Percentiles rank a stretch among this genome's conserved stretches.
phyloP scores from a whole-genome alignment of 2,113 vertebrate genomes.

The Scatophagus argus region DNA sequence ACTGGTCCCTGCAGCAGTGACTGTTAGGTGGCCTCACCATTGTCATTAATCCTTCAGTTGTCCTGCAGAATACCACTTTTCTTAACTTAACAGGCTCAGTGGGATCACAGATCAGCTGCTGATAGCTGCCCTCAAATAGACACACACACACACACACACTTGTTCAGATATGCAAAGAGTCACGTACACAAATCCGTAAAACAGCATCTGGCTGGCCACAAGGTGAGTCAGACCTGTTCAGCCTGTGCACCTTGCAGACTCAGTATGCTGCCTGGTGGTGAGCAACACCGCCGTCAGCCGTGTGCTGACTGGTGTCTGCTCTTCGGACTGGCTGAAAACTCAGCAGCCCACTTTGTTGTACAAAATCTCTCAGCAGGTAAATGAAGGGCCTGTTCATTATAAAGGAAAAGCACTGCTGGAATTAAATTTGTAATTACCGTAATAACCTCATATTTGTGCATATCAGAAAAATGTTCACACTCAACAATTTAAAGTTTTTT shows the following conservation, averaged over 20 bases:
- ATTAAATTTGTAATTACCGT: background rate
- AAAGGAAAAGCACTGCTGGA: background rate
- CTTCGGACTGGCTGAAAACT: background rate
- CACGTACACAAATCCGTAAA: background rate
- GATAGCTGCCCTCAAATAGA: conserved; percentile 11
- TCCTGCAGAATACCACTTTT: conserved; percentile 32
- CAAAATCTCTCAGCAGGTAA: background rate
- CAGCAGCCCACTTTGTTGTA: background rate
- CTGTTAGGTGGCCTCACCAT: conserved; percentile 47
- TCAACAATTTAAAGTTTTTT: background rate
- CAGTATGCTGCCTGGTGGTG: conserved; percentile 29
- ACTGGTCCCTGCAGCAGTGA: conserved; percentile 33
- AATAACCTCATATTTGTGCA: background rate
- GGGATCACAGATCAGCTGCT: conserved; percentile 48
- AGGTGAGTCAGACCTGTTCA: conserved; percentile 42
- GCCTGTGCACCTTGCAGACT: conserved; percentile 22
- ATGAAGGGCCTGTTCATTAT: background rate
- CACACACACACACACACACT: background rate
- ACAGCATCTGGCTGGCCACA: conserved; percentile 38
- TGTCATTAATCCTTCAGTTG: conserved; percentile 63
- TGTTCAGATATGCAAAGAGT: background rate
- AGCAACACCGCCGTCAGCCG: background rate
- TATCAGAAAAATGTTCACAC: too few relatives aligned
- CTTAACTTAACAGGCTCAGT: conserved; percentile 15
- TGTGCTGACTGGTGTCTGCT: conserved; percentile 10